A percentile compares a stretch with the other conserved stretches of the same genome.
phyloP scores from a whole-genome alignment of 2,888 invertebrate genomes.

The Athripsodes cinereus region DNA sequence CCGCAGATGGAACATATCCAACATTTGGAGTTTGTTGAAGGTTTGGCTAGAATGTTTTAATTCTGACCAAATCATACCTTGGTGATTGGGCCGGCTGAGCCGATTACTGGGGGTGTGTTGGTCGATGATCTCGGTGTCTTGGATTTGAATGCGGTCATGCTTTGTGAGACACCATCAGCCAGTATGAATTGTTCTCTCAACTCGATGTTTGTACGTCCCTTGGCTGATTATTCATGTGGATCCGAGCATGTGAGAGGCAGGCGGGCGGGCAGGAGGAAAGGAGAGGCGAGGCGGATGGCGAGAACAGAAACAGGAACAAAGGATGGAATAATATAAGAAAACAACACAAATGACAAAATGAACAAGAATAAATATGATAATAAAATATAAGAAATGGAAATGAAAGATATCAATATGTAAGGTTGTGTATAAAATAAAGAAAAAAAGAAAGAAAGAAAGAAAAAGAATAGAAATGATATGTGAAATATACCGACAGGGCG shows the following conservation, averaged over 20 bases:
- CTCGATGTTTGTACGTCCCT: constrained; percentile 99
- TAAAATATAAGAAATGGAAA: too few species aligned
- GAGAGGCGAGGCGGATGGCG: neutral
- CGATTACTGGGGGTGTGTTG: constrained; percentile 53
- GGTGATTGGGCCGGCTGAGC: constrained; percentile 82
- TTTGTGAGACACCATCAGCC: constrained; percentile 97
- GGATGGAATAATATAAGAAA: constrained; percentile 13
- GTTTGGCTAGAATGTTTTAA: neutral
- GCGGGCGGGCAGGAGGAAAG: constrained; percentile 19
- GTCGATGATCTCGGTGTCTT: constrained; percentile 82
- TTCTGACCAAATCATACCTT: constrained; percentile 62
- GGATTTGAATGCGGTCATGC: constrained; percentile 97
- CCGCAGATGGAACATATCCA: neutral
- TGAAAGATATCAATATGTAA: neutral
- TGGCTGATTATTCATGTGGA: constrained; percentile 62
- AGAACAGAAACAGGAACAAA: constrained; percentile 32
- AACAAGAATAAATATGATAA: constrained; percentile 8
- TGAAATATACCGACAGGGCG: too few species aligned
- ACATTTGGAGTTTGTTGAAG: neutral
- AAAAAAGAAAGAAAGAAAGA: neutral
- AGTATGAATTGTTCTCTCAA: constrained; percentile 98
- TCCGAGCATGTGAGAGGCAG: constrained; percentile 34
- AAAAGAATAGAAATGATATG: neutral
- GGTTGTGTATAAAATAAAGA: neutral
- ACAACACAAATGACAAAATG: constrained; percentile 7